Evolutionary conservation across 1,140 invertebrate species (phyloP).

Genomic region (Lethocerus indicus): DNA sequence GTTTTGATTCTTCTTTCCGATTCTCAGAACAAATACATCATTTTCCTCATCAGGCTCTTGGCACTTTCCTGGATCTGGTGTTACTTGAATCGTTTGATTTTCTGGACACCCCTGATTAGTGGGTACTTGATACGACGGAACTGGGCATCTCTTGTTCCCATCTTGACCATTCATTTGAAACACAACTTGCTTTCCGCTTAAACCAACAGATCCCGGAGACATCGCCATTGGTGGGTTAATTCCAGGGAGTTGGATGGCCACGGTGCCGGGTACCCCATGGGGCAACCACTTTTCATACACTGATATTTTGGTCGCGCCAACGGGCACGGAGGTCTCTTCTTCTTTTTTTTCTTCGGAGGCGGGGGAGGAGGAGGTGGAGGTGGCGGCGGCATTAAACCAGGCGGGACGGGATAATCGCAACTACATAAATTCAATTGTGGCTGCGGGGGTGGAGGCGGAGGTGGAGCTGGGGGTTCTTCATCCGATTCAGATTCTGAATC

Average conservation of each 20-base stretch:
- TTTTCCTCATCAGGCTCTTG: neutral
- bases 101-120: neutral
- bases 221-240: neutral
- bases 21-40: conserved; percentile 2
- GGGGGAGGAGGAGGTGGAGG: neutral
- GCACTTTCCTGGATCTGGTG: neutral
- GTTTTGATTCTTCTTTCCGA: conserved; percentile 3
- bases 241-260: neutral
- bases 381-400: neutral
- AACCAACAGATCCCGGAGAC: neutral
- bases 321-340: neutral
- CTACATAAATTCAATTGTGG: conserved; percentile 9
- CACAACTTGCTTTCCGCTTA: conserved; percentile 3
- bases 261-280: neutral
- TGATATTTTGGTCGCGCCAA: neutral
- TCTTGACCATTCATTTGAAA: conserved; percentile 2
- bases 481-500: neutral
- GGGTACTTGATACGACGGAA: neutral
- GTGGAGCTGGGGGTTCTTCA: neutral
- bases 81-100: neutral
- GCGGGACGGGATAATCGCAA: conserved; percentile 11
- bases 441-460: neutral
- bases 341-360: conserved; percentile 5
- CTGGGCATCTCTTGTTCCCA: neutral
- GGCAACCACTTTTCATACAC: neutral